Conservation (phyloP, 2,888 invertebrate genomes). For the Allygus modestus region DNA sequence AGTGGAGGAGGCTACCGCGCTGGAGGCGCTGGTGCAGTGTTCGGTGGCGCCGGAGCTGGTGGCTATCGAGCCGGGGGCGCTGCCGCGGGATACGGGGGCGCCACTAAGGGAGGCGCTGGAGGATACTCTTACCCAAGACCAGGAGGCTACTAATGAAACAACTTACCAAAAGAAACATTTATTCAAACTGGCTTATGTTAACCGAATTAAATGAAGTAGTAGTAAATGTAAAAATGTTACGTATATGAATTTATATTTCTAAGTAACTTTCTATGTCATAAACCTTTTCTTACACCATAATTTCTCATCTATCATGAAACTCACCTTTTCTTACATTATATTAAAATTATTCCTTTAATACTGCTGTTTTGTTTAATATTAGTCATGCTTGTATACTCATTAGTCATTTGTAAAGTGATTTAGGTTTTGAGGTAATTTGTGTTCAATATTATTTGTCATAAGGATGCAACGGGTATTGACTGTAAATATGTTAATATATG, state of each 20-base stretch:
- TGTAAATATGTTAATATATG: conserved; percentile 15
- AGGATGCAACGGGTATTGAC: not conserved
- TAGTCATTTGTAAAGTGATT: not conserved
- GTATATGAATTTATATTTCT: not conserved
- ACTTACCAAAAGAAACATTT: not conserved
- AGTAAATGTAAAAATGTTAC: too few relatives aligned
- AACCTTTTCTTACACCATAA: too few relatives aligned
- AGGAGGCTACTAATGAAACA: conserved; percentile 66
- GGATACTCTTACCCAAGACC: conserved; percentile 76
- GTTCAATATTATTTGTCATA: not conserved
- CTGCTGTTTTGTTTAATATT: not conserved
- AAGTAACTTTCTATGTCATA: too few relatives aligned
- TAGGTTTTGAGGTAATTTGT: not conserved
- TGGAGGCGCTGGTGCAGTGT: conserved; percentile 59
- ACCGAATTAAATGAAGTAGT: not conserved
- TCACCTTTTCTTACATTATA: too few relatives aligned
- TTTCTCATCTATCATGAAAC: not conserved
- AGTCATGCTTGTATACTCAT: not conserved
- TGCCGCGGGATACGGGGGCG: conserved; percentile 54
- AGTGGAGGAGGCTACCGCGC: conserved; percentile 44
- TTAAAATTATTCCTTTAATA: too few relatives aligned
- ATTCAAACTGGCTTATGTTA: not conserved
- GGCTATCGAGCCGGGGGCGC: conserved; percentile 39
- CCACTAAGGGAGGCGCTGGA: conserved; percentile 33
- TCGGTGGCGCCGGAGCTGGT: conserved; percentile 61